Conservation (phyloP, 2,888 invertebrate species). For the Agonopterix heracliana region DNA sequence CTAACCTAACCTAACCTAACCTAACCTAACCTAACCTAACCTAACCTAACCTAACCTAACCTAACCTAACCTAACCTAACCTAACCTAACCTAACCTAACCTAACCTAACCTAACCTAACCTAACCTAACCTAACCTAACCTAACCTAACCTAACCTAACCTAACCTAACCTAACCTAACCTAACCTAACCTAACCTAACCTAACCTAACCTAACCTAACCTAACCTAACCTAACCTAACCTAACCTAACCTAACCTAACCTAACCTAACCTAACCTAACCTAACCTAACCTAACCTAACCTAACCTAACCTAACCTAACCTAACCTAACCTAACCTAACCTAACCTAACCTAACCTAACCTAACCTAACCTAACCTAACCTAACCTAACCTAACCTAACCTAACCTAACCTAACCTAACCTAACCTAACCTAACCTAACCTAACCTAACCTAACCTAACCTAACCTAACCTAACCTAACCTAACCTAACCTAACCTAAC, state of each 20-base stretch:
- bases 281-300: conserved; percentile 10
- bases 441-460: too few relatives aligned
- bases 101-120: too few relatives aligned
- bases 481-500: too few relatives aligned
- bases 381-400: conserved; percentile 8
- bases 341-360: conserved; percentile 15
- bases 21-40: too few relatives aligned
- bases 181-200: conserved; percentile 18
- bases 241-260: conserved; percentile 11
- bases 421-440: too few relatives aligned
- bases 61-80: too few relatives aligned
- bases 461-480: too few relatives aligned
- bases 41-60: too few relatives aligned
- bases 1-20: too few relatives aligned
- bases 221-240: conserved; percentile 10
- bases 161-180: conserved; percentile 18
- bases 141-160: conserved; percentile 8
- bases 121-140: too few relatives aligned
- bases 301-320: conserved; percentile 5
- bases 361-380: conserved; percentile 12
- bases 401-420: too few relatives aligned
- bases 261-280: conserved; percentile 11
- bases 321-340: conserved; percentile 14
- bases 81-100: too few relatives aligned
- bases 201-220: conserved; percentile 14